These are phyloP conservation scores for Podarcis siculus DNA, from an alignment of 2,797 vertebrate species.

Conservation along the genomic window DNA sequence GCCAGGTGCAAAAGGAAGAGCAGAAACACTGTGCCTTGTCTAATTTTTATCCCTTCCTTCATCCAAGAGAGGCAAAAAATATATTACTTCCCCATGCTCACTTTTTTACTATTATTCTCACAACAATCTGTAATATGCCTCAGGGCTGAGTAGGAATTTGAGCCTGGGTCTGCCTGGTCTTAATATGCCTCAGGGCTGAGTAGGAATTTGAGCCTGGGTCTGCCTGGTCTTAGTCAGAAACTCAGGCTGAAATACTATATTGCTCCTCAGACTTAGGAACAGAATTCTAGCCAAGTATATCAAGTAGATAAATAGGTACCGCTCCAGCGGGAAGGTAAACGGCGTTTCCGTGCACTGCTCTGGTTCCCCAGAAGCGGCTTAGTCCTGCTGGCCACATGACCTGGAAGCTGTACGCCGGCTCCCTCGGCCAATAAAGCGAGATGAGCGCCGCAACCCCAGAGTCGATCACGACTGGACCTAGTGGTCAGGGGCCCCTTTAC, in stretches of 20 bases:
- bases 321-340: too few relatives aligned
- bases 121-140: neutral
- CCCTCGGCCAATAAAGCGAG: too few relatives aligned
- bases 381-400: too few relatives aligned
- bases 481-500: too few relatives aligned
- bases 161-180: neutral
- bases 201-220: neutral
- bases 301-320: too few relatives aligned
- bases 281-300: neutral
- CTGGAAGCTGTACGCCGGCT: too few relatives aligned
- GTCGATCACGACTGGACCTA: too few relatives aligned
- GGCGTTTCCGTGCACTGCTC: too few relatives aligned
- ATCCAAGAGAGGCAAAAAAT: neutral
- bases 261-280: neutral
- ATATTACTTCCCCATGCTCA: neutral
- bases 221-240: neutral
- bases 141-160: neutral
- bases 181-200: neutral
- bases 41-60: neutral
- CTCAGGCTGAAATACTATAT: neutral
- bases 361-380: too few relatives aligned
- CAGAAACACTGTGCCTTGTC: neutral
- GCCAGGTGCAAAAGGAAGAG: neutral
- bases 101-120: neutral
- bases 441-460: too few relatives aligned